A percentile compares a stretch with the other conserved stretches of the same genome.
These are phyloP conservation scores for Cotesia congregata DNA, from an alignment of 2,888 invertebrate species.

Conservation along the genomic window DNA sequence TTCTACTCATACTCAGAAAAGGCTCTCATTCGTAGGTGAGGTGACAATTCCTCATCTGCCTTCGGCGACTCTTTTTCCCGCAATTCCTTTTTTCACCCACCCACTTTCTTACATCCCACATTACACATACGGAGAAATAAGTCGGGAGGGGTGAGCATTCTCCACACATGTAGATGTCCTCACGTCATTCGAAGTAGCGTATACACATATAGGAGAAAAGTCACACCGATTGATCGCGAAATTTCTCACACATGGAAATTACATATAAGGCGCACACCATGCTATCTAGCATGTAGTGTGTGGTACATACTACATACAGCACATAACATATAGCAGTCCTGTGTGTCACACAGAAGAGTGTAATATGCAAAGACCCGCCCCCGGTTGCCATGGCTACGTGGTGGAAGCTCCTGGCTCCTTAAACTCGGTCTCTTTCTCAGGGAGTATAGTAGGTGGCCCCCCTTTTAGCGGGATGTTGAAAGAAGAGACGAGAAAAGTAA, in stretches of 20 bases:
- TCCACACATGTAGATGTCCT: background rate
- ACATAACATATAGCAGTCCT: slow-evolving; percentile 29
- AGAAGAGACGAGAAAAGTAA: slow-evolving; percentile 38
- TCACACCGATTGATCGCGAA: slow-evolving; percentile 14
- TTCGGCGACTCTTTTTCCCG: slow-evolving; percentile 58
- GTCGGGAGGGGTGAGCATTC: slow-evolving; percentile 1
- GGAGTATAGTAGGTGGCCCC: slow-evolving; percentile 35
- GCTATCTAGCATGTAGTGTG: slow-evolving; percentile 13
- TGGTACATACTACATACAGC: background rate
- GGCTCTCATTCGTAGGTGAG: slow-evolving; percentile 43
- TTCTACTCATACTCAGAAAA: slow-evolving; percentile 15
- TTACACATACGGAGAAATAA: slow-evolving; percentile 31
- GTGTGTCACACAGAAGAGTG: slow-evolving; percentile 68
- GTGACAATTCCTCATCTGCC: slow-evolving; percentile 67
- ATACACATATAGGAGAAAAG: slow-evolving; percentile 14
- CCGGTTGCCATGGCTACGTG: slow-evolving; percentile 65
- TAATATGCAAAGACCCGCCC: slow-evolving; percentile 70
- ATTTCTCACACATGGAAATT: slow-evolving; percentile 39
- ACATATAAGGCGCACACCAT: slow-evolving; percentile 29
- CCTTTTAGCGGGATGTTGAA: slow-evolving; percentile 32
- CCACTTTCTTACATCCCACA: slow-evolving; percentile 14
- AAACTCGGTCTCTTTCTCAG: slow-evolving; percentile 38
- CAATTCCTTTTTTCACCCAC: slow-evolving; percentile 27
- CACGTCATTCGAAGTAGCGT: slow-evolving; percentile 8
- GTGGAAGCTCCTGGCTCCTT: slow-evolving; percentile 59